These are phyloP conservation scores for Lycophotia porphyrea DNA, from an alignment of 2,888 invertebrate genomes.

Conservation along the genomic window DNA sequence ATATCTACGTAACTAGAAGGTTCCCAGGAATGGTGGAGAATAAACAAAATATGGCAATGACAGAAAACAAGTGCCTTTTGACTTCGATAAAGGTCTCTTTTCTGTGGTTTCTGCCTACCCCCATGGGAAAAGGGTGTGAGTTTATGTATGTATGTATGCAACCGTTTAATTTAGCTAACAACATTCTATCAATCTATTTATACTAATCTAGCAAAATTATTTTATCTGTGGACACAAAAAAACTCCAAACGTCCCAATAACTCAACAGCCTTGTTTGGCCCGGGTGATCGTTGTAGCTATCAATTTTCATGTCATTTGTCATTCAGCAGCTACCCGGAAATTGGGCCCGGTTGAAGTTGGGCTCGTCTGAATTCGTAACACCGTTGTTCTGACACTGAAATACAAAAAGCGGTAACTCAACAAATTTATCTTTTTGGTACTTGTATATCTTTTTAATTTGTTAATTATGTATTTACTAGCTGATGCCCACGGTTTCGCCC, in stretches of 20 bases:
- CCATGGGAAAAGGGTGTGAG: too few relatives aligned
- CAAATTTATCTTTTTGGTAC: background rate
- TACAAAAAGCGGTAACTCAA: background rate
- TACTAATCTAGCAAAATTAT: background rate
- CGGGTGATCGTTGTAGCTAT: constrained; percentile 32
- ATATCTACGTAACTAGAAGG: too few relatives aligned
- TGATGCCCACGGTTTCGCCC: too few relatives aligned
- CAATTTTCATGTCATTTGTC: constrained; percentile 52
- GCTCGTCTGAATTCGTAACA: constrained; percentile 36
- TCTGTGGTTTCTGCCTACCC: too few relatives aligned
- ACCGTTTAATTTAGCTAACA: background rate
- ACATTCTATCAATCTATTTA: background rate
- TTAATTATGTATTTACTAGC: too few relatives aligned
- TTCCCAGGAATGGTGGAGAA: too few relatives aligned
- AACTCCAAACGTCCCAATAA: constrained; percentile 4
- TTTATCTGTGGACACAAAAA: background rate
- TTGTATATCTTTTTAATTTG: background rate
- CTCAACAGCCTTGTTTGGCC: constrained; percentile 2
- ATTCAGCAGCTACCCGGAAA: constrained; percentile 31
- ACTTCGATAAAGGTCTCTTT: too few relatives aligned
- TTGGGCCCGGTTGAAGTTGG: constrained; percentile 32
- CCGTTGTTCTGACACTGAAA: constrained; percentile 3
- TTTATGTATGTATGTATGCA: too few relatives aligned
- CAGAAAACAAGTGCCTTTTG: too few relatives aligned
- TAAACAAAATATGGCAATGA: too few relatives aligned